Conservation (phyloP, 1,140 invertebrate species). For the Lepidurus apus region DNA sequence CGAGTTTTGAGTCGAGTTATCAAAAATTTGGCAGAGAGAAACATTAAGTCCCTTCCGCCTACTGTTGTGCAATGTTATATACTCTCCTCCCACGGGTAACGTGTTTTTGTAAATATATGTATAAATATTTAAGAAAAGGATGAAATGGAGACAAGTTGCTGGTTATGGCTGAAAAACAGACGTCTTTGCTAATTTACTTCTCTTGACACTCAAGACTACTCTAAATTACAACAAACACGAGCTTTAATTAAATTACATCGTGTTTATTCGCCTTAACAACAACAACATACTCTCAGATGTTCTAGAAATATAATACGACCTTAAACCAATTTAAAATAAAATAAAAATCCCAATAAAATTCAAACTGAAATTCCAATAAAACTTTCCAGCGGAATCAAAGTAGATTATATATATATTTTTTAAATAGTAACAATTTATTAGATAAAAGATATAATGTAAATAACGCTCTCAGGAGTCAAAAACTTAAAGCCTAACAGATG, state of each 20-base stretch:
- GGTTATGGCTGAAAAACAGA: conserved; percentile 2
- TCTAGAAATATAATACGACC: no score
- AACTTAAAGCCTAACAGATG: conserved; percentile 7
- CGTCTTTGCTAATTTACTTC: not conserved
- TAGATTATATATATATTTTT: no score
- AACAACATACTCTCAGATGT: no score
- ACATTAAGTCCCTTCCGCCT: not conserved
- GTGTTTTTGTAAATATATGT: conserved; percentile 22
- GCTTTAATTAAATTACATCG: no score
- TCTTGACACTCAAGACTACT: not conserved
- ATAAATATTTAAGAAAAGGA: conserved; percentile 12
- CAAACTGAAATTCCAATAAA: no score
- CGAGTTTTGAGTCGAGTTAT: not conserved
- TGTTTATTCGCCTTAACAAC: no score
- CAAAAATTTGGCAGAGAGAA: not conserved
- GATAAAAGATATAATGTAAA: no score
- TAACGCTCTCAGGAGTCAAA: not conserved
- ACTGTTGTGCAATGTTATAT: conserved; percentile 15
- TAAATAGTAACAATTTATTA: no score
- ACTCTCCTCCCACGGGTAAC: conserved; percentile 13
- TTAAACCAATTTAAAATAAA: no score
- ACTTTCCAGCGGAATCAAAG: no score
- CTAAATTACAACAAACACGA: no score
- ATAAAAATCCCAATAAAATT: no score
- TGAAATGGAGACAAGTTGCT: conserved; percentile 14